These are phyloP conservation scores for Branchinecta lynchi DNA, from an alignment of 1,140 invertebrate species.

Conservation along the genomic window DNA sequence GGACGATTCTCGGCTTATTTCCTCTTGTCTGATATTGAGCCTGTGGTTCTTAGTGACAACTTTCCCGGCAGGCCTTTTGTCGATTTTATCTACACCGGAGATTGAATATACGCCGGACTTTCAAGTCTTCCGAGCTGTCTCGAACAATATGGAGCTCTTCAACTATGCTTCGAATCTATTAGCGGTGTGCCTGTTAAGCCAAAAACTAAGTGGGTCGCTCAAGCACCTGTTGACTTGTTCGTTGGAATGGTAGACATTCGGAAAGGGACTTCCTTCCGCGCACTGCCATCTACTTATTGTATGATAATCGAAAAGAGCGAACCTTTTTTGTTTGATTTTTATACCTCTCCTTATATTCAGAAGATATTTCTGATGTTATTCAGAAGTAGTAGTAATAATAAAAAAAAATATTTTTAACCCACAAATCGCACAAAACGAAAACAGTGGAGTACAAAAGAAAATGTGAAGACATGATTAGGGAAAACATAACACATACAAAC, in stretches of 20 bases:
- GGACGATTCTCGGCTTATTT: not conserved
- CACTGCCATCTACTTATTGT: not conserved
- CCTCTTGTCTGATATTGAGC: not conserved
- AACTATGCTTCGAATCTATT: slow-evolving; percentile 15
- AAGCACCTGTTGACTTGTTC: slow-evolving; percentile 13
- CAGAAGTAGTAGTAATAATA: too few relatives aligned
- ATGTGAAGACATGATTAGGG: too few relatives aligned
- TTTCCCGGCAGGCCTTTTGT: slow-evolving; percentile 14
- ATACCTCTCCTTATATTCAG: not conserved
- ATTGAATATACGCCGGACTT: not conserved
- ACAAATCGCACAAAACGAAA: too few relatives aligned
- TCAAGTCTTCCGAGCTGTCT: slow-evolving; percentile 12
- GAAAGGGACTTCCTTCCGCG: not conserved
- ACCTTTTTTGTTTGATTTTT: not conserved
- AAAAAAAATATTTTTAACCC: too few relatives aligned
- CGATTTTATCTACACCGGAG: not conserved
- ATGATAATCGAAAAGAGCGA: not conserved
- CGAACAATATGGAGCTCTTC: slow-evolving; percentile 17
- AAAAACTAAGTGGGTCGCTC: slow-evolving; percentile 14
- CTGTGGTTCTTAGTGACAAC: slow-evolving; percentile 14
- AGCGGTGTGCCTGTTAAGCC: slow-evolving; percentile 15
- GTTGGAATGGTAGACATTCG: not conserved
- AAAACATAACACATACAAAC: too few relatives aligned
- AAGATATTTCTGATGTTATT: too few relatives aligned
- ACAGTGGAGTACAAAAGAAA: too few relatives aligned